A percentile compares a stretch with the other conserved stretches of the same genome.
Evolutionary conservation across 2,888 invertebrate genomes (phyloP).

Genomic region (Invenusta paracnida): DNA sequence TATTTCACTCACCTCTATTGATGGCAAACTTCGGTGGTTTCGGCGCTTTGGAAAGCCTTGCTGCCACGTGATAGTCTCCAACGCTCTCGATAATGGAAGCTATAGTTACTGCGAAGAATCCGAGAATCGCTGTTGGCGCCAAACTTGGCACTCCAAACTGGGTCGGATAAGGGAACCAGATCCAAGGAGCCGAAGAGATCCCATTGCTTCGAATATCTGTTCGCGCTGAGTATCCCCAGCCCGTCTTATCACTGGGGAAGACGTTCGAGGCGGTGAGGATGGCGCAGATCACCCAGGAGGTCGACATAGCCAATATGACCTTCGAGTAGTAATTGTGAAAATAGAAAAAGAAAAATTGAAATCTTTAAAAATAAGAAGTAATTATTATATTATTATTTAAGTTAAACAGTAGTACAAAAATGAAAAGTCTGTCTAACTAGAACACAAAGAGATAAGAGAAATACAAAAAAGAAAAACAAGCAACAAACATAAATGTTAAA

Average conservation of each 20-base stretch:
- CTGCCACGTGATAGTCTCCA: slow-evolving; percentile 85
- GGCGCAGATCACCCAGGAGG: slow-evolving; percentile 55
- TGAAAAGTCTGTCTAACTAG: not conserved
- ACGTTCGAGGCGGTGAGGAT: slow-evolving; percentile 55
- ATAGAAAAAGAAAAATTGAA: no score
- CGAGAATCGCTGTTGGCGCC: slow-evolving; percentile 52
- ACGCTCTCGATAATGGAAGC: slow-evolving; percentile 62
- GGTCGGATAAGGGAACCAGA: slow-evolving; percentile 66
- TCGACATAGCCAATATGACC: slow-evolving; percentile 52
- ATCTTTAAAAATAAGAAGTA: no score
- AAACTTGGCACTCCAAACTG: slow-evolving; percentile 57
- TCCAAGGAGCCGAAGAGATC: slow-evolving; percentile 54
- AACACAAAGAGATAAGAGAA: not conserved
- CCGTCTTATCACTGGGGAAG: slow-evolving; percentile 60
- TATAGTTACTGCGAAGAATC: slow-evolving; percentile 54
- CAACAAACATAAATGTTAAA: not conserved
- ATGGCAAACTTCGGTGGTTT: slow-evolving; percentile 80
- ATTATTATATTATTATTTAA: not conserved
- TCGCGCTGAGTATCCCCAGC: slow-evolving; percentile 55
- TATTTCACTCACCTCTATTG: slow-evolving; percentile 68
- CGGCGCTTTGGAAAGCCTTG: slow-evolving; percentile 68
- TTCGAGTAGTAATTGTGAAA: no score
- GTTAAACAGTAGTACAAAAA: not conserved
- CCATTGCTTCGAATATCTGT: slow-evolving; percentile 54
- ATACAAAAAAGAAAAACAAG: not conserved